Base-by-base conservation (phyloP, 2,113 vertebrate species). In the Lipotes vexillifer region DNA sequence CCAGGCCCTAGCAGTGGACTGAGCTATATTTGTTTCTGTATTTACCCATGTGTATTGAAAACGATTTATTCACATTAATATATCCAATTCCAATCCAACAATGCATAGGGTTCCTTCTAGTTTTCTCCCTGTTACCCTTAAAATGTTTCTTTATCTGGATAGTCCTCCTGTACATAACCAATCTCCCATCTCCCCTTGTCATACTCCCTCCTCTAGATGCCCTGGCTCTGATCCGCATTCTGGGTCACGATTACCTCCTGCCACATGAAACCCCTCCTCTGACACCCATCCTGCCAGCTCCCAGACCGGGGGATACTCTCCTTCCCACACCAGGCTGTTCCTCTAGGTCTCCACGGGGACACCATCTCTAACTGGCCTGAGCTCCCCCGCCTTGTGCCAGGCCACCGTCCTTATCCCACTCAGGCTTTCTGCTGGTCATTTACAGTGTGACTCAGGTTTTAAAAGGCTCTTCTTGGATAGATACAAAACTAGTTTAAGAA, bases 351-450 rank as follows among this genome's bases (percentile, higher is more conserved):
- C 74, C 0, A 0, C 2, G 31, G 10, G 52, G 69, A 20, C 27
- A 41, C 12, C 1, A 1, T 13, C 20, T 27, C 59, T 61, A 27
- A 15, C 4, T 10, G 36, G 20, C 55, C 31, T 20, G 17, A 21
- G 14, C 36, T 72, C 20, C 27, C 2, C 4, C 9, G 1, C 18
- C 61, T 12, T 3, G 1, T 0, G 1, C 11, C 59, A 82, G n/a
- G 31, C 8, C 3, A 4, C 29, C 29, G 33, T 31, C 12, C 13
- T 9, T 13, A 36, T 13, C 49, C 27, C 41, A 21, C 61, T 63
- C 61, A 41, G 77, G 15, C 1, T 17, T 36, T 29, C n/a, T 71
- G 7, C 57, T 7, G 7, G 61, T 66, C 27, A 23, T 49, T 65
- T 91, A 33, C 65, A 71, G 1, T 10, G 17, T 65, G 69, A 75